Base-by-base conservation (phyloP, 2,888 invertebrate species). In the Prionchulus punctatus region DNA sequence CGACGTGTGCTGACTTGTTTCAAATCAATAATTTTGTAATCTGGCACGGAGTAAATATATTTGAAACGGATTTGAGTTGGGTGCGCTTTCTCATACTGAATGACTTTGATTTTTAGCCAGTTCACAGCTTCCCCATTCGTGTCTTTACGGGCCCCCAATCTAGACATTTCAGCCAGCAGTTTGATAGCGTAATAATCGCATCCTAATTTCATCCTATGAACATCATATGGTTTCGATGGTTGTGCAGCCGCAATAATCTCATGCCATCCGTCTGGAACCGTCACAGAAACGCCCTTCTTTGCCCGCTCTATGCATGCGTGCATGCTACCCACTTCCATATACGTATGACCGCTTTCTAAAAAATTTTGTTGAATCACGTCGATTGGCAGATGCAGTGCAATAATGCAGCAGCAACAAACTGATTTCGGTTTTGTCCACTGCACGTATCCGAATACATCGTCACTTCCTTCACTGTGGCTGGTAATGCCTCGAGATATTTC, bases 361-460 rank as follows among this genome's bases (percentile, higher is more conserved):
- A 36, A 36, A 12, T 18, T 7, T 36, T 36, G 36, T 18, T 36
- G 12, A 36, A 36, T 36, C 12, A 36, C 36, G 7, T 36, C 36
- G 12, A 36, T 18, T 12, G 36, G 36, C 36, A 36, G 18, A 51
- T 25, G 12, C 21, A 15, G 7, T 51, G 30, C 51, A 51, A 30
- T 7, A 25, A 18, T n/a, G 27, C 52, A 26, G 55, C 53, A 54
- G 55, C 23, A 4, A 54, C 52, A 53, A 54, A 54, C 30, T 51
- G 51, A 30, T 51, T 51, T 30, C 51, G 21, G 21, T 51, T 51
- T 25, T 51, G 51, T 12, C 51, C 51, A 18, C 26, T 28, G 27
- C 51, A 51, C 18, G 28, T 21, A 25, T 51, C 51, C 15, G 51
- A 51, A 18, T 26, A 51, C 25, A 51, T 18, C 18, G 18, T 4